These are phyloP conservation scores for Lottia gigantea DNA, from an alignment of 2,888 invertebrate species.

Conservation along the genomic window DNA sequence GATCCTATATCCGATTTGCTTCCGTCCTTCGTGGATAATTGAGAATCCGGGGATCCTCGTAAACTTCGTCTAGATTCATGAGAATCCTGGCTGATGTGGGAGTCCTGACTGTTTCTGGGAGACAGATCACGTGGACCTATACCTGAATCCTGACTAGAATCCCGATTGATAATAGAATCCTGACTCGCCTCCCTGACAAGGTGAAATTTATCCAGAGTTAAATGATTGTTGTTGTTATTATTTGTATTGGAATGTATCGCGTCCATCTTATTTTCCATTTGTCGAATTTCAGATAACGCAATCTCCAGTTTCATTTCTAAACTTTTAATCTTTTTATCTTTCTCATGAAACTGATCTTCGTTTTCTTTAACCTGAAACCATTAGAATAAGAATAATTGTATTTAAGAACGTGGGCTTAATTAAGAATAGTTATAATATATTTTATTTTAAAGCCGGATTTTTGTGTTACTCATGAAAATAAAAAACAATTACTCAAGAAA, in stretches of 20 bases:
- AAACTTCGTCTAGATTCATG: background rate
- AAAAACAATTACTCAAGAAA: background rate
- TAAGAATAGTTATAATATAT: no score
- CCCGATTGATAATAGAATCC: background rate
- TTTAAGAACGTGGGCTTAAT: no score
- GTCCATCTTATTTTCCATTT: conserved; percentile 35
- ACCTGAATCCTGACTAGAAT: background rate
- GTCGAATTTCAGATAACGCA: conserved; percentile 32
- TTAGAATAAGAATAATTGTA: no score
- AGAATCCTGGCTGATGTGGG: background rate
- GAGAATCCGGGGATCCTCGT: background rate
- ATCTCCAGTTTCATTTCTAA: conserved; percentile 40
- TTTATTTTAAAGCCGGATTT: no score
- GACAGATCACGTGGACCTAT: background rate
- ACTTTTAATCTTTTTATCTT: conserved; percentile 38
- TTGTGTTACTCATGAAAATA: background rate
- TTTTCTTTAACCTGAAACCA: conserved; percentile 31
- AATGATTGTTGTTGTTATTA: background rate
- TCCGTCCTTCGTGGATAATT: background rate
- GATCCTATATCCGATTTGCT: background rate
- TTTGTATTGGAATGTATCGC: conserved; percentile 1
- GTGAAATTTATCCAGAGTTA: background rate
- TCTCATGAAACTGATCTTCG: conserved; percentile 30
- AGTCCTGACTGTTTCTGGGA: background rate
- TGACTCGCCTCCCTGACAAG: background rate